Base-by-base conservation (phyloP, 2,888 invertebrate species). In the Folsomia manolachei region DNA sequence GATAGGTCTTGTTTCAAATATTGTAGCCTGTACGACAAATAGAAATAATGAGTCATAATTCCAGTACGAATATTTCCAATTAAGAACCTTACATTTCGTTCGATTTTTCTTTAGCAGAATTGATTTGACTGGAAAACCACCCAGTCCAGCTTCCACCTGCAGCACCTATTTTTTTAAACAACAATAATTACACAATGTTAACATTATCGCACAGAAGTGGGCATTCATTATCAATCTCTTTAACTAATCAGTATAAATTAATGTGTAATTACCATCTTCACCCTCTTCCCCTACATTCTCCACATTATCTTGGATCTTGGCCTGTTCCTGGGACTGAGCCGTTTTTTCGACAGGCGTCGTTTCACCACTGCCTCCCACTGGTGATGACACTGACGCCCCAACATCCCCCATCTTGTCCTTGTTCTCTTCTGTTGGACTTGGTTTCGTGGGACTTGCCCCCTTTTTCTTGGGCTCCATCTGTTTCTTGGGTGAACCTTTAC, bases 1-100 rank as follows among this genome's bases (percentile, higher is more conserved):
- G 77, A 69, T 21, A 80, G 75, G 69, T 81, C 81, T 65, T 81
- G 81, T 39, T 80, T 80, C 76, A 81, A 74, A 71, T 81, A 81
- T 64, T 80, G 75, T 62, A 79, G 78, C 80, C 56, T 56, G 56
- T 39, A 4, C 4, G n/a, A n/a, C n/a, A n/a, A n/a, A n/a, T n/a
- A n/a, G n/a, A n/a, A n/a, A n/a, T 39, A 39, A 14, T 39, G 14
- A 39, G 39, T 39, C 14, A 39, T 39, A 39, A 39, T 39, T 9
- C 4, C 14, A 9, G 4, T 4, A 14, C 39, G 14, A 39, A 39
- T 39, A 9, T 39, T 39, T 9, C 39, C 4, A 39, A 39, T 14
- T 39, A 39, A 39, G 14, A 4, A 14, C 7, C 4, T 39, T 39
- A 39, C 39, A 81, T 79, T 71, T 79, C 79, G 27, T 67, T 69